Evolutionary conservation across 2,797 vertebrate species (phyloP), one percentile per base, ranked within the genome.

Genomic region (Pyrocephalus nanus): DNA sequence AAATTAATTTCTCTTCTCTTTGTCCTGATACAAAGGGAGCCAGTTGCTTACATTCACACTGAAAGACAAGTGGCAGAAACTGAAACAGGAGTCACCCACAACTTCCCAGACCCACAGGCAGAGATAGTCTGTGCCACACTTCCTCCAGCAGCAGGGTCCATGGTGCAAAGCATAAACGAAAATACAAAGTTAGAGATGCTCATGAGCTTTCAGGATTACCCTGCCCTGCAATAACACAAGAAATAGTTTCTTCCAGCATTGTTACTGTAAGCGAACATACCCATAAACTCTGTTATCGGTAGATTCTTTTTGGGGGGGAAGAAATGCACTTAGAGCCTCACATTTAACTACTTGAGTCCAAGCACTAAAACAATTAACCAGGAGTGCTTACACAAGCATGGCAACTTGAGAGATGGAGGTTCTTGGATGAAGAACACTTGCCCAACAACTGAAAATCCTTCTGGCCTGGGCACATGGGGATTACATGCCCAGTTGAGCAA

Each of bases 321-420:
- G 53, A 95, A 92, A 89, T 22, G 51, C 48, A 64, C 48, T 85
- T 20, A 30, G 12, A 16, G 55, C 55, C 64, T 90, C 77, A 86
- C 50, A 74, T 27, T 71, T 12, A 91, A 79, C 21, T 82, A 94
- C 81, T 61, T 74, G 84, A 88, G 40, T 32, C 34, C 50, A 75
- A 78, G 76, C 27, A 78, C 76, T 78, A 81, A 45, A 86, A 88
- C 66, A 93, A 60, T 73, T 77, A 91, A 79, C 73, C 74, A 82
- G 61, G 74, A 64, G 71, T 82, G 64, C 83, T 92, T 78, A 88
- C 55, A 79, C 64, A 88, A 92, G 64, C 48, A 73, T 29, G 30
- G 12, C 26, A 32, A 5, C 42, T 74, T 81, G 42, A 51, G 80
- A 70, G 45, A 89, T 58, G 51, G 23, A 83, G 51, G 53, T 50